Evolutionary conservation across 2,113 vertebrate species (phyloP).

Genomic region (Bos javanicus): DNA sequence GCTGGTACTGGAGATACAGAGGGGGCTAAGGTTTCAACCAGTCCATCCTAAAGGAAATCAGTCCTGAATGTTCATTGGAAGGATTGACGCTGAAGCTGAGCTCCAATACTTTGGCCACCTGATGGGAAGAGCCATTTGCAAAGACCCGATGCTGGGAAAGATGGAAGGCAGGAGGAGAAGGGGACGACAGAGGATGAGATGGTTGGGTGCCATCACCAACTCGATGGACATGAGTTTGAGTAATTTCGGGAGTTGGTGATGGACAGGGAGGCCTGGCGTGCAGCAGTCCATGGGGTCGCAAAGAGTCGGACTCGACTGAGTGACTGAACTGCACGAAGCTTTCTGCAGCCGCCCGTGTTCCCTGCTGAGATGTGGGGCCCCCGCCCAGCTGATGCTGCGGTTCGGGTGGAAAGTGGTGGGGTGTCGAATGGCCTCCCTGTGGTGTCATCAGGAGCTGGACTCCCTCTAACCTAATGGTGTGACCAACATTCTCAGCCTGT

Average conservation of each 20-base stretch:
- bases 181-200: accelerated
- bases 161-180: accelerated
- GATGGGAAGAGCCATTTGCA: accelerated
- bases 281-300: accelerated
- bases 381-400: accelerated
- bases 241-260: accelerated
- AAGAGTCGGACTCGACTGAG: accelerated
- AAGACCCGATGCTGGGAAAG: neutral
- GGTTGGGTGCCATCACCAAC: neutral
- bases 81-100: accelerated
- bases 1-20: neutral
- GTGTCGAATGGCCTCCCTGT: neutral
- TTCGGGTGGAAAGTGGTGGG: accelerated
- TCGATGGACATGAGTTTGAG: neutral
- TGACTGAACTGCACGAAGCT: accelerated
- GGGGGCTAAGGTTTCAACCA: neutral
- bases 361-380: accelerated
- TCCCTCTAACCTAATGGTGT: neutral
- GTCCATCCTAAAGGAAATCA: neutral
- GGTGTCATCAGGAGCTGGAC: neutral
- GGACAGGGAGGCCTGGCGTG: neutral
- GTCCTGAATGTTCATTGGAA: neutral
- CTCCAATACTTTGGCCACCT: neutral
- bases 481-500: neutral
- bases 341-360: accelerated